Conservation (phyloP, 2,797 vertebrate species). For the Sebastes iracundus region DNA sequence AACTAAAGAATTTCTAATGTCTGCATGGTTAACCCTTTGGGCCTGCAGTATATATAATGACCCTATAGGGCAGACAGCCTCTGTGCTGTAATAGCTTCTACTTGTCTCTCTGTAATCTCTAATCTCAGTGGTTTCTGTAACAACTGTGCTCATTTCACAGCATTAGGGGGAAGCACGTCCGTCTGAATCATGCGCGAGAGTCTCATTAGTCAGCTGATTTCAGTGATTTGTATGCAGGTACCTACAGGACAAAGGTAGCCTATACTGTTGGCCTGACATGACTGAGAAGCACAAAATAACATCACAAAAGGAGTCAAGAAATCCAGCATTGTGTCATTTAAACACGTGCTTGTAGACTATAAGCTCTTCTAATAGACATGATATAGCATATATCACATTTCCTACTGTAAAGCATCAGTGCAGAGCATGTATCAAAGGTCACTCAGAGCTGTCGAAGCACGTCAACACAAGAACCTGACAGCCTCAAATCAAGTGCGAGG, state of each 20-base stretch:
- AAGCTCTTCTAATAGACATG: neutral
- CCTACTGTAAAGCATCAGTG: neutral
- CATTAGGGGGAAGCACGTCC: neutral
- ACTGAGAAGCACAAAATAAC: neutral
- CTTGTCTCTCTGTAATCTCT: neutral
- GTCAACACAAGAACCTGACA: slow-evolving; percentile 12
- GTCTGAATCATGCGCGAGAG: slow-evolving; percentile 3
- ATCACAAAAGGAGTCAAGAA: neutral
- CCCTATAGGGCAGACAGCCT: neutral
- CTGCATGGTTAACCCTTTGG: too few relatives aligned
- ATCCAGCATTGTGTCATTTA: neutral
- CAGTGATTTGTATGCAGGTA: neutral
- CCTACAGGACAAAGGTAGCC: neutral
- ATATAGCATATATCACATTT: neutral
- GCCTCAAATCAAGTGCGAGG: slow-evolving; percentile 17
- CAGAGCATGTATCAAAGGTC: slow-evolving; percentile 6
- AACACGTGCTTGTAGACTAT: neutral
- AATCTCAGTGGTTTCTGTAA: slow-evolving; percentile 43
- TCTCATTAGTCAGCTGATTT: slow-evolving; percentile 40
- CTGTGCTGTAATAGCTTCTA: neutral
- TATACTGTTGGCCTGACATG: neutral
- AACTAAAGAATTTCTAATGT: neutral
- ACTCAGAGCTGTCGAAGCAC: slow-evolving; percentile 7
- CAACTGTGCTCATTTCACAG: slow-evolving; percentile 39
- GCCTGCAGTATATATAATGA: fast-evolving